Evolutionary conservation across 2,888 invertebrate genomes (phyloP).

Genomic region (Seira musarum): DNA sequence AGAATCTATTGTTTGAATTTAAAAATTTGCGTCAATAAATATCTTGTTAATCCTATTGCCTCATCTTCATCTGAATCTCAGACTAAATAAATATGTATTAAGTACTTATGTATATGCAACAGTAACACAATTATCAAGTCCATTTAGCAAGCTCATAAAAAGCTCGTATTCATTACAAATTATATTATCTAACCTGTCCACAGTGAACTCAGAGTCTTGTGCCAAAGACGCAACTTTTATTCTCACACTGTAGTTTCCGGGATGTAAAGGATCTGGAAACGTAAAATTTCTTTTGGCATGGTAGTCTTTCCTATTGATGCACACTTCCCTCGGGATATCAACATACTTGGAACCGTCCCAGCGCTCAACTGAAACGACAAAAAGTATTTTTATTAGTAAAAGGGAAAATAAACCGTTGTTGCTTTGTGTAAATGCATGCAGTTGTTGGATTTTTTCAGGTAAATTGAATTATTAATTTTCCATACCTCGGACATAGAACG

Average conservation of each 20-base stretch:
- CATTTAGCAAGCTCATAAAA: neutral
- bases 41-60: no score
- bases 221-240: conserved; percentile 73
- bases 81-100: neutral
- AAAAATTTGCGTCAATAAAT: conserved; percentile 17
- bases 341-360: conserved; percentile 30
- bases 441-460: no score
- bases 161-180: conserved; percentile 70
- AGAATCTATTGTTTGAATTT: neutral
- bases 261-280: conserved; percentile 61
- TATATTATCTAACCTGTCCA: conserved; percentile 59
- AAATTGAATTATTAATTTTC: no score
- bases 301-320: conserved; percentile 78
- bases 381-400: no score
- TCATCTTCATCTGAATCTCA: no score
- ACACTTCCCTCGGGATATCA: conserved; percentile 71
- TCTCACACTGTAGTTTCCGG: conserved; percentile 73
- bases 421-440: no score
- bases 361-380: conserved; percentile 25
- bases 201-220: conserved; percentile 68
- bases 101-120: conserved; percentile 12
- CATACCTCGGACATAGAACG: no score
- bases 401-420: no score
- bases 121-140: neutral
- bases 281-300: conserved; percentile 61